Conservation (phyloP, 1,140 invertebrate genomes). For the Gryllus bimaculatus region DNA sequence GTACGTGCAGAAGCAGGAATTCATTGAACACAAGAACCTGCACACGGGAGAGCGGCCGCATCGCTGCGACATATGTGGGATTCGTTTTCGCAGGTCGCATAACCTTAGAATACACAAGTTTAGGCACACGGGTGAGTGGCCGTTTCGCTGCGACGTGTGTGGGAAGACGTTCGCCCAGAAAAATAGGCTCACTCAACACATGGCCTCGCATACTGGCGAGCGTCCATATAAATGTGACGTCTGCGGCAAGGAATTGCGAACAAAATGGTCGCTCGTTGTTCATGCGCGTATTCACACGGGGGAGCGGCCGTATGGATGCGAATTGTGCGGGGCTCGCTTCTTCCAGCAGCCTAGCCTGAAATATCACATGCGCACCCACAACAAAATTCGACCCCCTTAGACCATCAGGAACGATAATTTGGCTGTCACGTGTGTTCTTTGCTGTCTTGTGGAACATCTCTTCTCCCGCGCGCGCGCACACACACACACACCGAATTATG, state of each 20-base stretch:
- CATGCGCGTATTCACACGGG: conserved; percentile 46
- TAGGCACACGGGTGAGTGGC: not conserved
- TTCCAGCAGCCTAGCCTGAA: not conserved
- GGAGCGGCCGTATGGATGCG: conserved; percentile 30
- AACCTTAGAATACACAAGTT: not conserved
- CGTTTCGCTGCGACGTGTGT: not conserved
- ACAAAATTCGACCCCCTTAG: too few relatives aligned
- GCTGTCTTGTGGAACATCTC: too few relatives aligned
- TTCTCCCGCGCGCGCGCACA: too few relatives aligned
- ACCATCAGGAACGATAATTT: too few relatives aligned
- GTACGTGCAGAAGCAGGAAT: not conserved
- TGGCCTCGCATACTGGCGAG: conserved; percentile 4
- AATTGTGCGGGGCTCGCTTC: conserved; percentile 27
- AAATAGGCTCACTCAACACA: not conserved
- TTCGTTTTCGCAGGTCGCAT: not conserved
- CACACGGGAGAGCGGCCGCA: conserved; percentile 6
- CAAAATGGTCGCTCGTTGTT: conserved; percentile 25
- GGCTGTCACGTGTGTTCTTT: too few relatives aligned
- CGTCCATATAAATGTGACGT: not conserved
- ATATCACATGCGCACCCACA: not conserved
- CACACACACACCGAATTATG: too few relatives aligned
- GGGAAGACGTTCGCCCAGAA: not conserved
- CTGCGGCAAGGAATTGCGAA: not conserved
- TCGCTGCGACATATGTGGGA: not conserved
- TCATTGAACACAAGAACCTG: not conserved